Conservation (phyloP, 2,797 vertebrate species). For the Crocidura indochinensis region DNA sequence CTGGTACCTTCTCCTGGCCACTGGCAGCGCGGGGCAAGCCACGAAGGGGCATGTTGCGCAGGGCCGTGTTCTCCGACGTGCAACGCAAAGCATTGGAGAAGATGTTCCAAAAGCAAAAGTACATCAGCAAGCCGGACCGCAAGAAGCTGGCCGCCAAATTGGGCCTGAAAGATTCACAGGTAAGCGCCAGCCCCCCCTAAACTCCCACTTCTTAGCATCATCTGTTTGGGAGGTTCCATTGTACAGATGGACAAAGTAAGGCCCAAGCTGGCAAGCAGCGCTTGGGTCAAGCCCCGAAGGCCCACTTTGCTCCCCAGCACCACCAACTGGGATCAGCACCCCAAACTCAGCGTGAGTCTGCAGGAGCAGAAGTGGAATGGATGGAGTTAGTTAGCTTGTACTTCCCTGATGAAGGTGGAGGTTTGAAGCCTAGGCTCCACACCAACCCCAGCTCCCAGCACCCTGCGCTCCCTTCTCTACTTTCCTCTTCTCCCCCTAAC, state of each 20-base stretch:
- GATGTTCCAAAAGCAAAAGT: constrained; percentile 99
- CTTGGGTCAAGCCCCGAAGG: too few relatives aligned
- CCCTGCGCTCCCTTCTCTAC: too few relatives aligned
- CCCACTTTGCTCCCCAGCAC: background rate
- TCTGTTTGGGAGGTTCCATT: too few relatives aligned
- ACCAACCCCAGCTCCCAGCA: background rate
- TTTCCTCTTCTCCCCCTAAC: too few relatives aligned
- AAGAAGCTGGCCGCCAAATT: constrained; percentile 97
- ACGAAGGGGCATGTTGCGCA: constrained; percentile 96
- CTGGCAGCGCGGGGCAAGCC: constrained; percentile 96
- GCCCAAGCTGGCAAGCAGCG: too few relatives aligned
- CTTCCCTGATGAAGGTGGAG: too few relatives aligned
- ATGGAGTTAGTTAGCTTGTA: too few relatives aligned
- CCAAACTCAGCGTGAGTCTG: background rate
- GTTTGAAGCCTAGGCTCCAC: too few relatives aligned
- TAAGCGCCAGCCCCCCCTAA: constrained; percentile 80
- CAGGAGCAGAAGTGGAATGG: too few relatives aligned
- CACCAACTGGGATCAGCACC: background rate
- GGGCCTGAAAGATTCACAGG: constrained; percentile 98
- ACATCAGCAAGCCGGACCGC: constrained; percentile 98
- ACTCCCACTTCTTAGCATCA: too few relatives aligned
- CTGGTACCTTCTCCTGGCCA: constrained; percentile 98
- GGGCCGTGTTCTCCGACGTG: constrained; percentile 98
- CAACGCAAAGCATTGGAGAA: constrained; percentile 98
- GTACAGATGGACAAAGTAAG: too few relatives aligned